phyloP scores from a whole-genome alignment of 2,888 invertebrate species.

The Coelinius sp. region DNA sequence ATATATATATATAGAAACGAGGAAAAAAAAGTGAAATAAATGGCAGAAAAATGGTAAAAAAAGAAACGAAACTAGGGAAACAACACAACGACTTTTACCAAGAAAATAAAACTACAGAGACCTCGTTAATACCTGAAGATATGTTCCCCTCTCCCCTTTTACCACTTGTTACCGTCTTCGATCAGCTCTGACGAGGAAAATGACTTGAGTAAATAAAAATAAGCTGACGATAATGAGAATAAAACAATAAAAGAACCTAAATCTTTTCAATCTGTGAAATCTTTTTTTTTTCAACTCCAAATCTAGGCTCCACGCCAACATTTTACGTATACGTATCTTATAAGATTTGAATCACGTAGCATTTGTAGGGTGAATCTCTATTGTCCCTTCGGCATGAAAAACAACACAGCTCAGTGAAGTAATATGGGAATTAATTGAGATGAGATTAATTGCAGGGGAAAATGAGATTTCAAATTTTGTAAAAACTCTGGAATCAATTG shows the following conservation, averaged over 20 bases:
- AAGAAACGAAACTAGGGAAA: background rate
- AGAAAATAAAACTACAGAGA: slow-evolving; percentile 34
- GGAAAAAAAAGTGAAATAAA: slow-evolving; percentile 18
- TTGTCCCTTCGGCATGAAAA: background rate
- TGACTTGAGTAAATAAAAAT: background rate
- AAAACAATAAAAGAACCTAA: background rate
- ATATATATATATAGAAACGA: slow-evolving; percentile 19
- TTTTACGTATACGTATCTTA: no score
- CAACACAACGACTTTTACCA: background rate
- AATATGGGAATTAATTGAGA: background rate
- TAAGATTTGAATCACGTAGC: background rate
- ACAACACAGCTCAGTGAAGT: background rate
- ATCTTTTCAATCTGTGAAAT: background rate
- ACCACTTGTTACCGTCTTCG: background rate
- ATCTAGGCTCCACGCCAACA: background rate
- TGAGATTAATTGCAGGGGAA: no score
- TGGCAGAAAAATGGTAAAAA: slow-evolving; percentile 20
- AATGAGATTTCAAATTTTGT: no score
- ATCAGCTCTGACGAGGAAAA: background rate
- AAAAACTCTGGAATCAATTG: no score
- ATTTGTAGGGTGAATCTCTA: background rate
- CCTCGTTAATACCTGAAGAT: background rate
- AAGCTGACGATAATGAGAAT: background rate
- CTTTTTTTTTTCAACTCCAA: background rate
- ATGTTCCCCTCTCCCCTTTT: background rate